Conservation (phyloP, 2,113 vertebrate genomes). For the Scomber japonicus region DNA sequence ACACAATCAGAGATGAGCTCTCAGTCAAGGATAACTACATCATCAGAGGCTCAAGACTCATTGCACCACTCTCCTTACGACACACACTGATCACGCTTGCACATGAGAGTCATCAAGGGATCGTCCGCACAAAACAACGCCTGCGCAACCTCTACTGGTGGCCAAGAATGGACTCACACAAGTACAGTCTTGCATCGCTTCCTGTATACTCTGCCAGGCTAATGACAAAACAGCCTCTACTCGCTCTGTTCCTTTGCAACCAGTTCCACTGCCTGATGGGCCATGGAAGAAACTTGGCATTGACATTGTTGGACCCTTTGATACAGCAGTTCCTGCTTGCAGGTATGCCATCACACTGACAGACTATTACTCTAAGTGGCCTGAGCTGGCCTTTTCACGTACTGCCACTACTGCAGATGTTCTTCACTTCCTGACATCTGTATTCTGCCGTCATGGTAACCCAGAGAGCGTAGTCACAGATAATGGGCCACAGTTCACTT, state of each 20-base stretch:
- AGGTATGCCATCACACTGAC: too few relatives aligned
- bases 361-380: too few relatives aligned
- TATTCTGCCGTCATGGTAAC: not conserved
- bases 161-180: not conserved
- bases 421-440: not conserved
- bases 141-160: constrained; percentile 7
- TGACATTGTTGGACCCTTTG: not conserved
- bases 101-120: too few relatives aligned
- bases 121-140: too few relatives aligned
- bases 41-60: too few relatives aligned
- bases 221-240: not conserved
- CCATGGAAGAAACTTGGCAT: constrained; percentile 11
- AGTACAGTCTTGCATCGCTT: not conserved
- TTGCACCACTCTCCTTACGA: too few relatives aligned
- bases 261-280: not conserved
- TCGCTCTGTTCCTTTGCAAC: not conserved
- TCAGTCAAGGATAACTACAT: too few relatives aligned
- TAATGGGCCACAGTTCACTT: not conserved
- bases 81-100: too few relatives aligned
- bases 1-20: not conserved
- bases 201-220: not conserved
- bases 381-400: too few relatives aligned
- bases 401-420: not conserved
- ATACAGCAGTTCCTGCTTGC: not conserved
- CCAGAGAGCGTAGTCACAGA: not conserved